Conservation (phyloP, 1,140 invertebrate species). For the Zelostemma sp. region DNA sequence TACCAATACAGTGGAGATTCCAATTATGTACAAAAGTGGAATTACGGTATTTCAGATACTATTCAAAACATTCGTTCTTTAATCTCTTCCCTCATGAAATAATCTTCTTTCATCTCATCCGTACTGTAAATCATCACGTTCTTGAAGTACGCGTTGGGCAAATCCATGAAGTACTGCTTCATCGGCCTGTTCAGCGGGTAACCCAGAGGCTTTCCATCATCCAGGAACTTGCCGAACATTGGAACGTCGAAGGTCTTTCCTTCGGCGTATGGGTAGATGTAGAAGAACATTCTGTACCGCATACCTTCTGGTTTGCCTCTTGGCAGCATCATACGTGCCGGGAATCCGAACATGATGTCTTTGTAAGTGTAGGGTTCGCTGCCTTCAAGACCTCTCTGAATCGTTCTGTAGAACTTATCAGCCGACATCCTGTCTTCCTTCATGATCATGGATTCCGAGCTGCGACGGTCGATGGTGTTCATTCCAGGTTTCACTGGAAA, state of each 20-base stretch:
- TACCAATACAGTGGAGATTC: too few species aligned
- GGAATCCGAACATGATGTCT: slow-evolving; percentile 62
- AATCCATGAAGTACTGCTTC: slow-evolving; percentile 55
- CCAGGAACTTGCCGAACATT: slow-evolving; percentile 52
- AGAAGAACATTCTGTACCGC: slow-evolving; percentile 66
- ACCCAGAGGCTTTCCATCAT: slow-evolving; percentile 74
- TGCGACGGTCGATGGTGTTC: slow-evolving; percentile 65
- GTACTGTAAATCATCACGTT: slow-evolving; percentile 62
- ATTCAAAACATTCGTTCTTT: too few species aligned
- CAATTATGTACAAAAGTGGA: neutral
- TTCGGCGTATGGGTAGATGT: slow-evolving; percentile 60
- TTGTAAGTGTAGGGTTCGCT: slow-evolving; percentile 60
- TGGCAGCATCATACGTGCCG: slow-evolving; percentile 64
- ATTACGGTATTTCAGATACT: too few species aligned
- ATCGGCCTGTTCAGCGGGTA: slow-evolving; percentile 77
- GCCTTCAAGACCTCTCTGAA: slow-evolving; percentile 59
- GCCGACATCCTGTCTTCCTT: slow-evolving; percentile 69
- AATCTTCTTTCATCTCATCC: slow-evolving; percentile 16
- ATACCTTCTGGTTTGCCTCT: slow-evolving; percentile 66
- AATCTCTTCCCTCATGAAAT: too few species aligned
- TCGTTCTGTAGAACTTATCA: slow-evolving; percentile 70
- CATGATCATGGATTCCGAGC: slow-evolving; percentile 64
- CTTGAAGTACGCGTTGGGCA: slow-evolving; percentile 64
- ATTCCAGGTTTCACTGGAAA: slow-evolving; percentile 64
- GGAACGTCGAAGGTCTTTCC: slow-evolving; percentile 53